A percentile compares a stretch with the other conserved stretches of the same genome.
phyloP scores from a whole-genome alignment of 2,797 vertebrate genomes.

The Periparus ater region DNA sequence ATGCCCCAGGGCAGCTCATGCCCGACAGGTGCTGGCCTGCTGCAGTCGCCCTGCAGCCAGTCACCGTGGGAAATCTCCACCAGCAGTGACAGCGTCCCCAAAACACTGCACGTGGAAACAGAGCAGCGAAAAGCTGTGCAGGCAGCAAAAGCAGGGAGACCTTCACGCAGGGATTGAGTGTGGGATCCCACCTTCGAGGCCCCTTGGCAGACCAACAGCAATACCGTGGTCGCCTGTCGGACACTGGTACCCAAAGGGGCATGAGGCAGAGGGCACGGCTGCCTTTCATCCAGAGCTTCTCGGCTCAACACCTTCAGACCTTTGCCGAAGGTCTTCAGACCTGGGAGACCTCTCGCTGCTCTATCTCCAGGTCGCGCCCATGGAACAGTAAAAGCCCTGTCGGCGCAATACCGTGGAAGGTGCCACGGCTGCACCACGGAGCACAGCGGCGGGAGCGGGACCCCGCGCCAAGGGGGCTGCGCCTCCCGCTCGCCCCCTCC shows the following conservation, averaged over 20 bases:
- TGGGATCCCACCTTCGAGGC: not conserved
- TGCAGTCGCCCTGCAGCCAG: not conserved
- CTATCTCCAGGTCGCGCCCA: not conserved
- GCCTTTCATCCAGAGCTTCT: not conserved
- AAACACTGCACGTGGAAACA: rapidly evolving
- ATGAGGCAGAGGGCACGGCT: not conserved
- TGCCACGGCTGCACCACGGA: rapidly evolving
- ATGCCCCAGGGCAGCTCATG: not conserved
- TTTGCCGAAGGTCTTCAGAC: not conserved
- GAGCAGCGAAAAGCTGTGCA: not conserved
- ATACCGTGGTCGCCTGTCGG: rapidly evolving
- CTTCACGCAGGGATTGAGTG: rapidly evolving
- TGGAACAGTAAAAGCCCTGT: not conserved
- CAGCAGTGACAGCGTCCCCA: rapidly evolving
- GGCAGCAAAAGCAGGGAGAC: not conserved
- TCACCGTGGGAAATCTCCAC: not conserved
- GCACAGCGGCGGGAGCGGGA: too few species aligned
- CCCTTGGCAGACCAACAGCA: not conserved
- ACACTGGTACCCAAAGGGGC: rapidly evolving
- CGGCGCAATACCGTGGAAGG: rapidly evolving
- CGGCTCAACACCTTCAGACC: not conserved
- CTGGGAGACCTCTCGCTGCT: not conserved
- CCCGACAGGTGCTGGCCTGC: not conserved
- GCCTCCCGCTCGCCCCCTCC: not conserved
- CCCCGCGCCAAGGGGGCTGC: not conserved